A percentile compares a stretch with the other conserved stretches of the same genome.
These are phyloP conservation scores for Pycnonotus jocosus DNA, from an alignment of 2,113 vertebrate species.

Conservation along the genomic window DNA sequence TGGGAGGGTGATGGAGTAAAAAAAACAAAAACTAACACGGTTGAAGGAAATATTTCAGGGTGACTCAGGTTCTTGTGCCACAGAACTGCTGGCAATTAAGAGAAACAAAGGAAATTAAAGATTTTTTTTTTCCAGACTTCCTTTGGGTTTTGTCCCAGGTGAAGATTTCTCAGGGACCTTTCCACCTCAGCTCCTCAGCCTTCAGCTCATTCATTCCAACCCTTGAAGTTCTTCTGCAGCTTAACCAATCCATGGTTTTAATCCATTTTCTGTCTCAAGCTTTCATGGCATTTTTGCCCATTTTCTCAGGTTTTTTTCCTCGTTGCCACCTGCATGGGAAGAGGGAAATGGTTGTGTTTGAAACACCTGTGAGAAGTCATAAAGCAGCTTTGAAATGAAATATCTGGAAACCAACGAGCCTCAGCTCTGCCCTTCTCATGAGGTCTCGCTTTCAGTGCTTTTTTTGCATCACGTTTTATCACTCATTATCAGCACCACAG, in stretches of 20 bases:
- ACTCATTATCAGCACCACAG: not conserved
- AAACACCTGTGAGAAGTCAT: not conserved
- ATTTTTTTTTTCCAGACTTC: not conserved
- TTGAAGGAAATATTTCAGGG: not conserved
- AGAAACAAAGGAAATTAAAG: not conserved
- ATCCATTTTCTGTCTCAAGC: not conserved
- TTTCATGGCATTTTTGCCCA: not conserved
- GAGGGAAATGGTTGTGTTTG: not conserved
- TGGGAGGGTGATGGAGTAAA: not conserved
- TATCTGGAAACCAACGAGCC: not conserved
- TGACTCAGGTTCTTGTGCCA: not conserved
- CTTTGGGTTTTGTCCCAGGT: not conserved
- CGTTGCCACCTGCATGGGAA: not conserved
- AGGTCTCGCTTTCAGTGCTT: not conserved
- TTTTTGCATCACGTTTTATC: not conserved
- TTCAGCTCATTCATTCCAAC: not conserved
- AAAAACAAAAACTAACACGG: rapidly evolving
- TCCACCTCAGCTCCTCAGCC: not conserved
- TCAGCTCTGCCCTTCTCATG: not conserved
- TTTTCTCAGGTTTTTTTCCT: not conserved
- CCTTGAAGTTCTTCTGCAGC: not conserved
- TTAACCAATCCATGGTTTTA: not conserved
- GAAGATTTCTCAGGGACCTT: not conserved
- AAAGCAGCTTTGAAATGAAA: not conserved
- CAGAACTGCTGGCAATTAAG: not conserved